These are phyloP conservation scores for Neodiprion fabricii DNA, from an alignment of 1,140 invertebrate genomes.

Conservation along the genomic window DNA sequence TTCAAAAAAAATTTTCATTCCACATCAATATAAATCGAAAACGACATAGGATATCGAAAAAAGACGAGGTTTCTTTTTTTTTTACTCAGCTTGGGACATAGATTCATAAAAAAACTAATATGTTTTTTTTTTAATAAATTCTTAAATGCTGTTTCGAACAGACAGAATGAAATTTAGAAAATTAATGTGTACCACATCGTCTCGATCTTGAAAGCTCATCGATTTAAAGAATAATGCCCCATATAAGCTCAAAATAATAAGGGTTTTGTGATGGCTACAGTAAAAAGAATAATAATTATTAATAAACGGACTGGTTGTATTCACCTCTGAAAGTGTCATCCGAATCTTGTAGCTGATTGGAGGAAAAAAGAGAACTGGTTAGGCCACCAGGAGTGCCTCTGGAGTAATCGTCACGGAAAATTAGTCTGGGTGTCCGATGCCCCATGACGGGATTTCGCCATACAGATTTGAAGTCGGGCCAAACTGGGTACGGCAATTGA, in stretches of 20 bases:
- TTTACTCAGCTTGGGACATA: not conserved
- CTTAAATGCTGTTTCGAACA: not conserved
- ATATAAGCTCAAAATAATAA: no score
- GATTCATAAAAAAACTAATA: not conserved
- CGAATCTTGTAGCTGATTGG: constrained; percentile 54
- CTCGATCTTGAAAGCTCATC: not conserved
- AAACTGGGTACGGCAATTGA: constrained; percentile 1
- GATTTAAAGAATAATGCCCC: no score
- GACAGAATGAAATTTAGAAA: not conserved
- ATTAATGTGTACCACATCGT: not conserved
- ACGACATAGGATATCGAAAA: constrained; percentile 5
- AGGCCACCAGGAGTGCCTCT: constrained; percentile 40
- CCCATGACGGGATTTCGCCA: constrained; percentile 54
- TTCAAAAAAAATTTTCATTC: not conserved
- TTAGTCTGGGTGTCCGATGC: constrained; percentile 60
- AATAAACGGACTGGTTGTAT: no score
- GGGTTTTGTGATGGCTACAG: no score
- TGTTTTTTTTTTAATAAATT: not conserved
- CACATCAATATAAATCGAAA: not conserved
- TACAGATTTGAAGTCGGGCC: not conserved
- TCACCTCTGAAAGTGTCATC: constrained; percentile 59
- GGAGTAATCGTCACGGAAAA: constrained; percentile 60
- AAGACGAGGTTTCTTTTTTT: constrained; percentile 11
- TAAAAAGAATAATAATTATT: no score
- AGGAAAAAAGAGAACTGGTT: constrained; percentile 49